Conservation (phyloP, 1,140 invertebrate genomes). For the Ceratosolen fusciceps region DNA sequence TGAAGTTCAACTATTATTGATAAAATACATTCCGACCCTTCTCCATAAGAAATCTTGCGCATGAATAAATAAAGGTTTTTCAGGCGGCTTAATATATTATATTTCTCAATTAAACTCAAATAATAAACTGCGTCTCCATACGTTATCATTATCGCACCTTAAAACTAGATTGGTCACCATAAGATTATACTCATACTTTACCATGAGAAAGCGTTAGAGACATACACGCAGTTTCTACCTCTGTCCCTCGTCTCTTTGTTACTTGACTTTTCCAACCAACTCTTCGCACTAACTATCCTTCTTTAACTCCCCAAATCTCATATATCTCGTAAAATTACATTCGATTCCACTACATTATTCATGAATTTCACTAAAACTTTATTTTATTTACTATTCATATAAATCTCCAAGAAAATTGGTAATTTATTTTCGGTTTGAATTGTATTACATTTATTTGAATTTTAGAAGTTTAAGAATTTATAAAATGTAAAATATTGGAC, state of each 20-base stretch:
- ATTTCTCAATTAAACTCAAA: conserved; percentile 17
- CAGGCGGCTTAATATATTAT: conserved; percentile 14
- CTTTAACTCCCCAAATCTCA: not conserved
- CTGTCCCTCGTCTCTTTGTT: not conserved
- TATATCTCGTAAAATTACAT: conserved; percentile 39
- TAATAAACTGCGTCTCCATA: conserved; percentile 20
- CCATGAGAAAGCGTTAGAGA: no score
- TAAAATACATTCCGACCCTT: not conserved
- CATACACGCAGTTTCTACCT: not conserved
- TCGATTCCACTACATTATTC: conserved; percentile 32
- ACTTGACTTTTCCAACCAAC: no score
- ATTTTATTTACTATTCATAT: conserved; percentile 20
- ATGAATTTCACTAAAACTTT: conserved; percentile 9
- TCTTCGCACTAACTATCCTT: not conserved
- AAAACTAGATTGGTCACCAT: conserved; percentile 27
- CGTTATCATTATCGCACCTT: conserved; percentile 30
- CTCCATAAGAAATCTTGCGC: conserved; percentile 8
- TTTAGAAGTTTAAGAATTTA: not conserved
- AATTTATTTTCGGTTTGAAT: not conserved
- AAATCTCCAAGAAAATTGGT: not conserved
- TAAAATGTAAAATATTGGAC: not conserved
- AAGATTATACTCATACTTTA: conserved; percentile 39
- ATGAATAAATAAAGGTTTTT: conserved; percentile 3
- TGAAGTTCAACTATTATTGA: no score
- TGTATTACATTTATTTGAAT: conserved; percentile 1